Conservation (phyloP, 30 jellyfish, hydroid and myxozoan genomes). For the Cassiopea andromeda region DNA sequence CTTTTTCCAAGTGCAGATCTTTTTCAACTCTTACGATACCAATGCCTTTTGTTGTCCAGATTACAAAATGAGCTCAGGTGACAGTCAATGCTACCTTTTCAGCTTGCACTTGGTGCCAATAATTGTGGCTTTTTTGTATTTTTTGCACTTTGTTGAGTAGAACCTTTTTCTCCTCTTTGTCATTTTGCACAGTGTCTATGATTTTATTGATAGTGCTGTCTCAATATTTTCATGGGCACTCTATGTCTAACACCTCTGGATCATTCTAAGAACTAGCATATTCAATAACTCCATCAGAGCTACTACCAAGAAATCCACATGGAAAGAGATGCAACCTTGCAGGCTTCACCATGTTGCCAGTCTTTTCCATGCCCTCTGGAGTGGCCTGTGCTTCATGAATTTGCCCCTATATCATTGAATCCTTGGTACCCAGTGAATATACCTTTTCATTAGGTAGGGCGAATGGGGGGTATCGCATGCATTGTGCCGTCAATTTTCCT, state of each 20-base stretch:
- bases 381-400: background rate
- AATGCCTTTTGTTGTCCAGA: background rate
- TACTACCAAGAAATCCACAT: too few species aligned
- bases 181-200: background rate
- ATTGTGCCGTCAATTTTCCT: background rate
- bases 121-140: background rate
- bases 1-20: too few species aligned
- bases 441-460: background rate
- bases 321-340: background rate
- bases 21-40: too few species aligned
- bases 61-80: conserved; percentile 60
- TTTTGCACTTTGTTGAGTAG: too few species aligned
- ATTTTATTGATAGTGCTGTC: background rate
- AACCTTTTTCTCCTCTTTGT: too few species aligned
- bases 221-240: background rate
- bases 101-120: conserved; percentile 44
- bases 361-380: background rate
- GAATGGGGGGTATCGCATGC: background rate
- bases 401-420: conserved; percentile 22
- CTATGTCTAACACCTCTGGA: too few species aligned
- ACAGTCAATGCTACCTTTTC: conserved; percentile 41
- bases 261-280: too few species aligned
- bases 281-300: too few species aligned
- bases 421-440: conserved; percentile 12
- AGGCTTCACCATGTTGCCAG: background rate